Base-by-base conservation (phyloP, 1,140 invertebrate species). In the Drosophila nigromelanica region DNA sequence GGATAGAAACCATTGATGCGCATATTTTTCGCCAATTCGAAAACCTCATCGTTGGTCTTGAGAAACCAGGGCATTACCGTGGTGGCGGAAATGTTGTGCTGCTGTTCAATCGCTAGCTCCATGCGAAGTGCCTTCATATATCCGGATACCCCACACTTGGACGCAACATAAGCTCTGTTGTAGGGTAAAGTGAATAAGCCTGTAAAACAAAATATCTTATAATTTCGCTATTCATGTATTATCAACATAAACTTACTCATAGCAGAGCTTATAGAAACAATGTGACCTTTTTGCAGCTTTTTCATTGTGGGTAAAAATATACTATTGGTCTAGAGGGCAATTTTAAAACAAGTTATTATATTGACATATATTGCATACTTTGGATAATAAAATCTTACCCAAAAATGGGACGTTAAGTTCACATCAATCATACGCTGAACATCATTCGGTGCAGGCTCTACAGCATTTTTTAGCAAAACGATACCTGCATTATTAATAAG, bases 281-380 rank as follows among this genome's bases (percentile, higher is more conserved):
- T 94, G 70, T 98, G 97, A 0, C 97, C 97, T 47, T 94, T 93
- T 81, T 97, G 95, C 33, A 94, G 92, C 61, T 96, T 93, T 92
- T 98, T 96, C 98, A 98, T 98, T 18, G 94, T 93, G 12, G 96
- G 96, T 45, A 98, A 89, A 91, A 95, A 95, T 0, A 94, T 92
- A 74, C 93, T 93, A 0, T 94, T 93, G 10, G 93, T 95, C 95
- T 95, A 68, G 1, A 91, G 82, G 3, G 2, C 5, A 51, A 43
- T 45, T 11, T 11, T 11, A 42, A 37, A 58, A 14, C 30, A 52
- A 4, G 12, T 30, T 1, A 40, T 15, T 35, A n/a, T 12, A 3
- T 39, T 37, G 40, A 8, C 18, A 15, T 18, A 2, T 18, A 6
- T 39, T 12, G 8, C 8, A 30, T 7, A 37, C 42, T 21, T 33